Evolutionary conservation across 37 sponge, comb jelly and placozoan genomes (phyloP).

Genomic region (Theonella swinhoei): DNA sequence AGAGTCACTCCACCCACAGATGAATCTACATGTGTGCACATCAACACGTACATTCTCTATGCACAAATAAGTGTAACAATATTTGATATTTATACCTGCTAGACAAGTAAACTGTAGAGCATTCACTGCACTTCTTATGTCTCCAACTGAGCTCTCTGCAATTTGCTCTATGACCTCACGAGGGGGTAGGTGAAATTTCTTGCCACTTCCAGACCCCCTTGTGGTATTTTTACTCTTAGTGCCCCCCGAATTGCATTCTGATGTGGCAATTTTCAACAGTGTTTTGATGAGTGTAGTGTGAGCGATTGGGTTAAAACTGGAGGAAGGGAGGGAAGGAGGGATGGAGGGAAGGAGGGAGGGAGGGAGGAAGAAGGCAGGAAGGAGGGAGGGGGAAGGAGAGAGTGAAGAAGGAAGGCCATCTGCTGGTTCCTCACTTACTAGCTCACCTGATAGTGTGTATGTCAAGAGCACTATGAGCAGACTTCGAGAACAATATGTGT

Average conservation of each 20-base stretch:
- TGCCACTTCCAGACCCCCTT: not conserved
- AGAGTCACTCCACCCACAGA: too few relatives aligned
- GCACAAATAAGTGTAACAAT: too few relatives aligned
- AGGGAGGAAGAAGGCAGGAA: not conserved
- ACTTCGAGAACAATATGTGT: slow-evolving; percentile 40
- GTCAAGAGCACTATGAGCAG: not conserved
- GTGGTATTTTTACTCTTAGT: not conserved
- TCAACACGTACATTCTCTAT: too few relatives aligned
- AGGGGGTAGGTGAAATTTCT: slow-evolving; percentile 35
- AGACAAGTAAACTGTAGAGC: slow-evolving; percentile 76
- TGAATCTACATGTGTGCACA: too few relatives aligned
- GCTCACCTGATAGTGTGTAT: not conserved
- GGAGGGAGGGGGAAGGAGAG: not conserved
- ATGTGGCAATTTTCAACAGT: slow-evolving; percentile 46
- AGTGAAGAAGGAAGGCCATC: not conserved
- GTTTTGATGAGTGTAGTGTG: slow-evolving; percentile 76
- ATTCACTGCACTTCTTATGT: slow-evolving; percentile 81
- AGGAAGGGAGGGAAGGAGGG: slow-evolving; percentile 1
- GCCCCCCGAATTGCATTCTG: slow-evolving; percentile 33
- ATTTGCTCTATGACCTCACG: slow-evolving; percentile 63
- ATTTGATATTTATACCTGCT: too few relatives aligned
- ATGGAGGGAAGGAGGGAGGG: not conserved
- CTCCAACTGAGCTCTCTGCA: slow-evolving; percentile 59
- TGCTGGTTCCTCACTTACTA: not conserved
- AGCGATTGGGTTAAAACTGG: slow-evolving; percentile 76